Evolutionary conservation across 2,797 vertebrate genomes (phyloP), one percentile per base, ranked within the genome.

Genomic region (Momotus momota): DNA sequence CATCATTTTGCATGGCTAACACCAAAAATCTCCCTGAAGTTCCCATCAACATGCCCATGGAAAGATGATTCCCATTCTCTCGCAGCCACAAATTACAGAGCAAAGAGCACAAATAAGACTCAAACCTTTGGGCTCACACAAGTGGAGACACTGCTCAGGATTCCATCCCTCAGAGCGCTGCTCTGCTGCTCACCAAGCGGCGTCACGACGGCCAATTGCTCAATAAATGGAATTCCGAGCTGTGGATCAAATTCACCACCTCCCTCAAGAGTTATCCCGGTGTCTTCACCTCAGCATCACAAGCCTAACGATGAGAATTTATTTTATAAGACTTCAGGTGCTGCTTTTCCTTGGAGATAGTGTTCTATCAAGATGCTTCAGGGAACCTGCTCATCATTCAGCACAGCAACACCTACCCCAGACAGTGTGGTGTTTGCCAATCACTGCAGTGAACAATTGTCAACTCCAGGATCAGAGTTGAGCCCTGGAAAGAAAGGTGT

Each of bases 381-480:
- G 46, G 80, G 55, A 46, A 86, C 12, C 20, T 72, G 83, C 77
- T 94, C 91, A 51, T 60, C 80, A 31, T 20, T 84, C 77, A 84
- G 52, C 54, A 52, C 73, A 71, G 45, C 83, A 69, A 12, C 66
- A n/a, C 69, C 52, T 45, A 73, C 45, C 48, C 10, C 1, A 69
- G 35, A 29, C 52, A 67, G 16, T 14, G 48, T 16, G 52, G 61
- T 48, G 81, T 17, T 61, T 49, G 45, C 70, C 2, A 0, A 19
- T 8, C 2, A 0, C 81, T 69, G 60, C 83, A 66, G 57, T 6
- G n/a, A 65, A 18, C 46, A 5, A 41, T 78, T 66, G 79, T 49
- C 75, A 82, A 1, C 58, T 41, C 38, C 1, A 0, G 52, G 89
- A 81, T 75, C 49, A 38, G 21, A 88, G 78, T 3, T 72, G 54